Conservation (phyloP, 2,888 invertebrate genomes). For the Tenthredo amoena region DNA sequence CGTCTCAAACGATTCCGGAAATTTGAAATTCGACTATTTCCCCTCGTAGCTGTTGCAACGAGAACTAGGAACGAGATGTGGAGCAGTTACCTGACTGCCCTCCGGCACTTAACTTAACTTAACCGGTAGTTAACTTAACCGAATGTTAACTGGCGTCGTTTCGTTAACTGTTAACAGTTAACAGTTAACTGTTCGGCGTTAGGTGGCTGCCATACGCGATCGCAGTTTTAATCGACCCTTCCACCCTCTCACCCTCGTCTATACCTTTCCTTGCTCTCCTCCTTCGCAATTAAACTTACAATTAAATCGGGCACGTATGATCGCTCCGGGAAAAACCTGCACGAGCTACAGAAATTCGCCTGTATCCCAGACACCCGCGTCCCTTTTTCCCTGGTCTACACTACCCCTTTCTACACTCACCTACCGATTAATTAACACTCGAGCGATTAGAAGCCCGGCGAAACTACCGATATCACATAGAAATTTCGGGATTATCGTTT, state of each 20-base stretch:
- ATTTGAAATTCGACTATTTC: too few relatives aligned
- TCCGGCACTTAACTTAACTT: slow-evolving; percentile 76
- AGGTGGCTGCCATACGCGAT: slow-evolving; percentile 52
- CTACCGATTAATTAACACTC: background rate
- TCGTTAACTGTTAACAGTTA: slow-evolving; percentile 33
- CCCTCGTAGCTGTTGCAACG: slow-evolving; percentile 51
- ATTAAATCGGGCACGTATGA: slow-evolving; percentile 72
- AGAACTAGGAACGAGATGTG: slow-evolving; percentile 71
- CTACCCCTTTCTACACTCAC: background rate
- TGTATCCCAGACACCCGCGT: background rate
- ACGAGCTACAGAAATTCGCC: background rate
- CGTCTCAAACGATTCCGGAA: too few relatives aligned
- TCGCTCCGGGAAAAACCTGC: background rate
- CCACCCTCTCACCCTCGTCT: slow-evolving; percentile 58
- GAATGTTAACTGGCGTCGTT: slow-evolving; percentile 73
- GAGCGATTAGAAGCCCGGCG: background rate
- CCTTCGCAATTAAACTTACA: slow-evolving; percentile 68
- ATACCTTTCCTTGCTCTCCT: slow-evolving; percentile 63
- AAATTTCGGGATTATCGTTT: background rate
- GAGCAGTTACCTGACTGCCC: slow-evolving; percentile 73
- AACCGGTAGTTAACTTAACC: slow-evolving; percentile 75
- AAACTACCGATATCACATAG: background rate
- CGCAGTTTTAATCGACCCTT: slow-evolving; percentile 76
- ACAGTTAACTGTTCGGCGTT: background rate
- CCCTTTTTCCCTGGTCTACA: too few relatives aligned